Conservation (phyloP, 2,888 invertebrate genomes). For the Metallyticus violacea region DNA sequence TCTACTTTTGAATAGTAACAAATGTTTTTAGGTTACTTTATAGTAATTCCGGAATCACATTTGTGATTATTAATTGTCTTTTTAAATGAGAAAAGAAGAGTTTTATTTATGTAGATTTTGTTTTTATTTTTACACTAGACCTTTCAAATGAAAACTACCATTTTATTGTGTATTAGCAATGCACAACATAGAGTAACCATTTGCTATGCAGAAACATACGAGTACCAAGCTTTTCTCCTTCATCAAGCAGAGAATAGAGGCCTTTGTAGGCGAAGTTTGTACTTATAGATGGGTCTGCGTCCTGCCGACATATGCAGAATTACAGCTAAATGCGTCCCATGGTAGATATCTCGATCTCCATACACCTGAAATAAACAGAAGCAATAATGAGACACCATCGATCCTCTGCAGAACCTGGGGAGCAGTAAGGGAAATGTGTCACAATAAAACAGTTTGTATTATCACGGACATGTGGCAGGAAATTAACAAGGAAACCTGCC, state of each 20-base stretch:
- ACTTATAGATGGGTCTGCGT: background rate
- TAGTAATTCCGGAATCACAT: no score
- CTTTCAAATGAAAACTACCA: no score
- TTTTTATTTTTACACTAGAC: no score
- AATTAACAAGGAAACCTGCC: background rate
- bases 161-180: no score
- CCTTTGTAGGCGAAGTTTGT: background rate
- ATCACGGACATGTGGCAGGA: background rate
- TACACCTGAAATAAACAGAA: background rate
- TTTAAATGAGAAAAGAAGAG: no score
- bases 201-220: no score
- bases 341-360: background rate
- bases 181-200: no score
- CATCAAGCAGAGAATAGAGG: background rate
- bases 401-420: background rate
- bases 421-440: background rate
- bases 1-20: no score
- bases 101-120: no score
- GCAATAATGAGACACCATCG: background rate
- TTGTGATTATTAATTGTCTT: no score
- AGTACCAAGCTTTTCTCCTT: background rate
- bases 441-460: background rate
- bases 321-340: background rate
- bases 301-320: background rate
- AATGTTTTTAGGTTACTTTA: no score